phyloP scores from a whole-genome alignment of 2,888 invertebrate species.

The Pseudeuparius sepicola region DNA sequence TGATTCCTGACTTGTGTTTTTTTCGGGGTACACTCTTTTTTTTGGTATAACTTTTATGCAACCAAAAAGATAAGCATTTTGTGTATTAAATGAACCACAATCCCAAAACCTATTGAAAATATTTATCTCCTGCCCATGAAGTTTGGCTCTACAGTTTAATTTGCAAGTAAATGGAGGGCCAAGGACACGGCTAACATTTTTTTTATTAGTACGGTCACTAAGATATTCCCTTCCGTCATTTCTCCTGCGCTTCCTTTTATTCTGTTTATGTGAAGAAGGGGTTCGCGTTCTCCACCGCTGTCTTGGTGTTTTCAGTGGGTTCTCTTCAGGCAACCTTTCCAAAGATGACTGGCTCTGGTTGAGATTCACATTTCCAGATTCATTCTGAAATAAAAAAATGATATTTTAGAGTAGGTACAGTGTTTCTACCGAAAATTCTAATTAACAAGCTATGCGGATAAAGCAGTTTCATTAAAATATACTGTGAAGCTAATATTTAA shows the following conservation, averaged over 20 bases:
- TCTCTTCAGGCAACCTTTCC: neutral
- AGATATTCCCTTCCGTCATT: conserved; percentile 3
- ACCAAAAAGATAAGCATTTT: conserved; percentile 4
- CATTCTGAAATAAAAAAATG: no score
- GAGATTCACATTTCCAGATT: neutral
- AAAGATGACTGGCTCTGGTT: conserved; percentile 1
- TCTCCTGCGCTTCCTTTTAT: conserved; percentile 6
- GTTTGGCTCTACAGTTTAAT: conserved; percentile 1
- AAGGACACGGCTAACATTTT: conserved; percentile 1
- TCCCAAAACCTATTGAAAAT: conserved; percentile 5
- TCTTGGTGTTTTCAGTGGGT: conserved; percentile 1
- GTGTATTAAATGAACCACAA: conserved; percentile 3
- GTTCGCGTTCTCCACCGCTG: conserved; percentile 4
- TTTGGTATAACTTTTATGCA: conserved; percentile 4
- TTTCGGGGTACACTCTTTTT: conserved; percentile 5
- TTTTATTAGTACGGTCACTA: conserved; percentile 3
- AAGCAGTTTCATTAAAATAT: no score
- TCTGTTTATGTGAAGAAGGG: conserved; percentile 4
- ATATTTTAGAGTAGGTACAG: no score
- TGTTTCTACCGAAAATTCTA: no score
- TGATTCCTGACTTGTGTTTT: no score
- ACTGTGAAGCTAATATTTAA: no score
- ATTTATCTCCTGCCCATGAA: neutral
- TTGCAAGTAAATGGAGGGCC: conserved; percentile 4
- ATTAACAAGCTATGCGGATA: no score